Conservation (phyloP, 1,140 invertebrate genomes). For the Solenopsis fugax region DNA sequence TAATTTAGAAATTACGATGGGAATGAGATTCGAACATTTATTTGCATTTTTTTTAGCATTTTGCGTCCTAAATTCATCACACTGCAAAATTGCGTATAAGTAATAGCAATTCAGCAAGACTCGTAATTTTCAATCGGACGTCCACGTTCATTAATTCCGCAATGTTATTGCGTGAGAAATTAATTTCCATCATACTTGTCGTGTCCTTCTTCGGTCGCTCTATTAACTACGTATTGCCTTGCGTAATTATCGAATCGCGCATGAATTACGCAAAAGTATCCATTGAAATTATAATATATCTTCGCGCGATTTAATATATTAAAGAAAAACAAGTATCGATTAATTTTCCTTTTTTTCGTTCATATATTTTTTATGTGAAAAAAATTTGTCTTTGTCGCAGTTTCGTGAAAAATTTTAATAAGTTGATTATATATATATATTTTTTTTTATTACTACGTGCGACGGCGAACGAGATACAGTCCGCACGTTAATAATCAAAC, state of each 20-base stretch:
- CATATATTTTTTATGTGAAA: background rate
- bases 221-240: background rate
- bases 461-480: background rate
- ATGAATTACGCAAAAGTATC: background rate
- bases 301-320: background rate
- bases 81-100: background rate
- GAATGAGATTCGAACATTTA: background rate
- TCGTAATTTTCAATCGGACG: background rate
- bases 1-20: background rate
- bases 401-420: background rate
- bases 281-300: background rate
- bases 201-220: background rate
- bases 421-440: background rate
- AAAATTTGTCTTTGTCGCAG: background rate
- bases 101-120: background rate
- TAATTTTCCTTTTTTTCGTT: background rate
- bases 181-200: slow-evolving; percentile 32
- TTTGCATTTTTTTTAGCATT: background rate
- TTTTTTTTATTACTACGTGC: background rate
- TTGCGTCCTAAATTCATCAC: background rate
- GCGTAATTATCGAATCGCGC: slow-evolving; percentile 19
- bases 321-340: background rate
- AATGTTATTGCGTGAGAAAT: slow-evolving; percentile 9
- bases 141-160: background rate
- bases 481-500: background rate